Base-by-base conservation (phyloP, 2,888 invertebrate species). In the Gonocerus acuteangulatus region DNA sequence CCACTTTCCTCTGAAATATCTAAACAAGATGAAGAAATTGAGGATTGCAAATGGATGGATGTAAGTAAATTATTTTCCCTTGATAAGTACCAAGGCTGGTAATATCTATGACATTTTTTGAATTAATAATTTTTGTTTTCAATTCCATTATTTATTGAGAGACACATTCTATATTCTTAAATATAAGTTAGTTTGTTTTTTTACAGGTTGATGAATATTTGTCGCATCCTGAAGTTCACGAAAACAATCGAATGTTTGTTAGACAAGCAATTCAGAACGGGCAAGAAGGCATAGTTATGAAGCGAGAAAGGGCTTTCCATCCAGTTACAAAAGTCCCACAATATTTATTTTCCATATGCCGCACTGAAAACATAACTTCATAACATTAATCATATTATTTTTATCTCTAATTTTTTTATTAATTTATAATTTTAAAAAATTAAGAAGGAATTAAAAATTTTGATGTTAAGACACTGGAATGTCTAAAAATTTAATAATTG, bases 31-130 rank as follows among this genome's bases (percentile, higher is more conserved):
- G 77, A 81, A 62, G 95, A 95, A 79, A 87, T 95, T 22, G 80
- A 80, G 11, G 84, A 82, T 39, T 85, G 86, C 65, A 74, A 79
- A 69, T 95, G 94, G 94, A 90, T 93, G 87, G 82, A 83, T 69
- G 76, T 89, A 60, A 63, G 66, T 60, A n/a, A n/a, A n/a, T n/a
- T n/a, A n/a, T 47, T 48, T 22, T n/a, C n/a, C n/a, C n/a, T n/a
- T 19, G n/a, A n/a, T n/a, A n/a, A n/a, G n/a, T n/a, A n/a, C n/a
- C n/a, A n/a, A n/a, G n/a, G n/a, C n/a, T n/a, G n/a, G n/a, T n/a
- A n/a, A n/a, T n/a, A n/a, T n/a, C n/a, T n/a, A n/a, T n/a, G n/a
- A n/a, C n/a, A n/a, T n/a, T n/a, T 48, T 1, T 51, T 51, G 2
- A 34, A 13, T 51, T 51, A 9, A 7, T 51, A 1, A 15, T 16